phyloP scores from a whole-genome alignment of 2,888 invertebrate species.

The Pandemis heparana region DNA sequence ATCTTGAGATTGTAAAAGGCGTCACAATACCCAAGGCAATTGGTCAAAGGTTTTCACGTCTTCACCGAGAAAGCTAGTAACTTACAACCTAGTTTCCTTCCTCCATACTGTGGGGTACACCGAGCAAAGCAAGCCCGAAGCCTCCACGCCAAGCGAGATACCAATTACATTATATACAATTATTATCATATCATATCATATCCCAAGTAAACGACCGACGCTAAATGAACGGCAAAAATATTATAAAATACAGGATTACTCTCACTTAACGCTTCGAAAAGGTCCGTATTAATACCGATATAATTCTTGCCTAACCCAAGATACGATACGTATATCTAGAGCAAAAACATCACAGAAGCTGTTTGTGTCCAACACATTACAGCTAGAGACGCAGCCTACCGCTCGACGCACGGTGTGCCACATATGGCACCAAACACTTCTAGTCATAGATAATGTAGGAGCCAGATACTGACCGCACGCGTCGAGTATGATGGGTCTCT shows the following conservation, averaged over 20 bases:
- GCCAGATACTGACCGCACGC: background rate
- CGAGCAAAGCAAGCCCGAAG: slow-evolving; percentile 75
- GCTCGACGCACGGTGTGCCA: background rate
- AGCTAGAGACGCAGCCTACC: background rate
- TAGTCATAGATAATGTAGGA: background rate
- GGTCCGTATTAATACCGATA: slow-evolving; percentile 40
- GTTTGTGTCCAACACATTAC: slow-evolving; percentile 68
- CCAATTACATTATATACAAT: slow-evolving; percentile 79
- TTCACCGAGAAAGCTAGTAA: slow-evolving; percentile 52
- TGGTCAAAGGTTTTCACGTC: slow-evolving; percentile 76
- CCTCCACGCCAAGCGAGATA: slow-evolving; percentile 70
- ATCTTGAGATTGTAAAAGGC: slow-evolving; percentile 80
- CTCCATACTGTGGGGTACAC: slow-evolving; percentile 23
- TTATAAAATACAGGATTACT: slow-evolving; percentile 71
- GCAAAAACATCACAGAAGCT: slow-evolving; percentile 81
- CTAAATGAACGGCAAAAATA: slow-evolving; percentile 75
- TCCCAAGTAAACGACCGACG: slow-evolving; percentile 62
- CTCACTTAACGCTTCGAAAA: slow-evolving; percentile 49
- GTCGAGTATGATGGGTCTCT: background rate
- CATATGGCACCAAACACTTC: background rate
- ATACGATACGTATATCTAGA: slow-evolving; percentile 63
- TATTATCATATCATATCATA: slow-evolving; percentile 61
- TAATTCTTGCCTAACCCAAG: slow-evolving; percentile 54
- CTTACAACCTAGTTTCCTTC: slow-evolving; percentile 52
- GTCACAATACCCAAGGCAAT: slow-evolving; percentile 85